A percentile compares a stretch with the other conserved stretches of the same genome.
These are phyloP conservation scores for Copsychus sechellarum DNA, from an alignment of 2,113 vertebrate species.

Conservation along the genomic window DNA sequence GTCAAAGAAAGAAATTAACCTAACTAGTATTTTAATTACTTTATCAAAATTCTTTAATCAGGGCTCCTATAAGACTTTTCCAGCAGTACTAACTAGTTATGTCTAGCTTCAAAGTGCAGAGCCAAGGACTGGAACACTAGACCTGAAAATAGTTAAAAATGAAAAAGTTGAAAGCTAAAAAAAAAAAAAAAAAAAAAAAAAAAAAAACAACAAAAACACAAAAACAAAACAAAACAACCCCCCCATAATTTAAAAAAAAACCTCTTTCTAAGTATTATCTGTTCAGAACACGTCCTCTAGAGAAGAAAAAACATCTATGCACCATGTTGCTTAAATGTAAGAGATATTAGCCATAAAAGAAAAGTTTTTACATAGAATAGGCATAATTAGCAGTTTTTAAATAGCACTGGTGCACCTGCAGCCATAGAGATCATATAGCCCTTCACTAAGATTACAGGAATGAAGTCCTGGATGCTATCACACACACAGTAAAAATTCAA, in stretches of 20 bases:
- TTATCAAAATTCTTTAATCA: background rate
- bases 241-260: background rate
- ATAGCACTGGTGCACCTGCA: background rate
- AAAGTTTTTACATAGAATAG: background rate
- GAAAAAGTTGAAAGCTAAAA: background rate
- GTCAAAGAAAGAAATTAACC: background rate
- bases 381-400: background rate
- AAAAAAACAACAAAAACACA: no score
- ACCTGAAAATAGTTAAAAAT: background rate
- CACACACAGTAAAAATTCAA: background rate
- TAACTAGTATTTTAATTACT: background rate
- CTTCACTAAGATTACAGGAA: background rate
- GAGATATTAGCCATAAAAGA: background rate
- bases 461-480: background rate
- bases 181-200: no score
- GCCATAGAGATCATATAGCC: background rate
- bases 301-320: background rate
- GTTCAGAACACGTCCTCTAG: background rate
- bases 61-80: background rate
- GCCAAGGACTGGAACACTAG: background rate
- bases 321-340: background rate
- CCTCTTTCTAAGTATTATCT: background rate
- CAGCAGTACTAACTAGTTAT: background rate
- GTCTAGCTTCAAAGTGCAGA: background rate
- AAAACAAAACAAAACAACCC: no score